Base-by-base conservation (phyloP, 2,113 vertebrate species). In the Crotalus tigris region DNA sequence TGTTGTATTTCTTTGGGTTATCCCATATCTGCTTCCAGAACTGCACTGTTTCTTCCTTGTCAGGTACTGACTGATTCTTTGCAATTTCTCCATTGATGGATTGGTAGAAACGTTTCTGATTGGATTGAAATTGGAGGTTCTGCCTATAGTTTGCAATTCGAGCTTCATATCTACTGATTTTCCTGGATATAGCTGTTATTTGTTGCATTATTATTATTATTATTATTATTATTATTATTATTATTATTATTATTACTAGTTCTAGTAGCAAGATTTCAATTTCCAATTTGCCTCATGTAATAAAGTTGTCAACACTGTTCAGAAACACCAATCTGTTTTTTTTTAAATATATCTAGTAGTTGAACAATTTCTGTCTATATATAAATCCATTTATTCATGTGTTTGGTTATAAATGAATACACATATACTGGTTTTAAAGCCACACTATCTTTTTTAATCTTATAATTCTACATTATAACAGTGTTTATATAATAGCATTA, bases 351-450 rank as follows among this genome's bases (percentile, higher is more conserved):
- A n/a, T 10, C 0, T 64, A 90, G 53, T 57, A 92, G 46, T 49
- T 91, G n/a, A 81, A 94, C 90, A 44, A 85, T 39, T 46, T 92
- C 89, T 59, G 44, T 91, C 15, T 59, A 39, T 23, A 58, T 90
- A 39, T 87, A 69, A 69, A 54, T 89, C 57, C 29, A 93, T 88
- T 91, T 92, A 75, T 24, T 87, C 59, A 89, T 55, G 53, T 89
- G 81, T 90, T 94, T 94, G 57, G 92, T 92, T 91, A 93, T 55
- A 91, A 93, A 85, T 39, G 89, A 85, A 93, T 93, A 88, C 26
- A 81, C 39, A 46, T 23, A 92, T 90, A 90, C 49, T 26, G 61
- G 44, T 49, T 69, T 57, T 15, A 51, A 93, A 94, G 61, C 29
- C 90, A 57, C 24, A 61, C 69, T 49, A 10, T 90, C 24, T 94